A percentile compares a stretch with the other conserved stretches of the same genome.
phyloP scores from a whole-genome alignment of 2,888 invertebrate species.

The Bembecia ichneumoniformis region DNA sequence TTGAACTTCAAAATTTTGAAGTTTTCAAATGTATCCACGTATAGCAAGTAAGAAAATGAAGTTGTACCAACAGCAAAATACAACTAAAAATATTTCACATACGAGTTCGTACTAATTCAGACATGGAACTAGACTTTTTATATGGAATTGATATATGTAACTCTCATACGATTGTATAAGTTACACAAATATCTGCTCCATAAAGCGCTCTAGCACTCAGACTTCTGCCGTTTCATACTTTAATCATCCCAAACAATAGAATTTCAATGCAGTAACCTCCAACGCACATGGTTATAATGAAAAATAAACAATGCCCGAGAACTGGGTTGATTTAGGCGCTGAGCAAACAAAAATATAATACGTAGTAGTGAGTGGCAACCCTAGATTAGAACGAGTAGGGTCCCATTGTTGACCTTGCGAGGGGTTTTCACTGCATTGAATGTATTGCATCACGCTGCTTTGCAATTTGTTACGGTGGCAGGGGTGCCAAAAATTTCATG shows the following conservation, averaged over 20 bases:
- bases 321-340: slow-evolving; percentile 33
- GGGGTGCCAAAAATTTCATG: neutral
- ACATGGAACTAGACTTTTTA: too few species aligned
- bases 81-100: too few species aligned
- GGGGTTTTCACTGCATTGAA: slow-evolving; percentile 1
- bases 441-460: slow-evolving; percentile 8
- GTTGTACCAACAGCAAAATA: too few species aligned
- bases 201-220: too few species aligned
- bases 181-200: too few species aligned
- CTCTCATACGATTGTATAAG: too few species aligned
- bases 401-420: slow-evolving; percentile 1
- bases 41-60: too few species aligned
- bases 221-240: slow-evolving; percentile 2
- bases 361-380: slow-evolving; percentile 25
- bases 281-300: slow-evolving; percentile 33
- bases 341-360: slow-evolving; percentile 22
- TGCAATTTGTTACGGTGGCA: slow-evolving; percentile 7
- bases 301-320: slow-evolving; percentile 32
- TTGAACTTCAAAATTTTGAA: too few species aligned
- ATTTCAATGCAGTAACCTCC: slow-evolving; percentile 5
- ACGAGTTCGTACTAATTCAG: too few species aligned
- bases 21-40: too few species aligned
- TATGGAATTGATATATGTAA: too few species aligned
- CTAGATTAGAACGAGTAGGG: slow-evolving; percentile 1
- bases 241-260: slow-evolving; percentile 2